Base-by-base conservation (phyloP, 2,888 invertebrate species). In the Heliconius aoede region DNA sequence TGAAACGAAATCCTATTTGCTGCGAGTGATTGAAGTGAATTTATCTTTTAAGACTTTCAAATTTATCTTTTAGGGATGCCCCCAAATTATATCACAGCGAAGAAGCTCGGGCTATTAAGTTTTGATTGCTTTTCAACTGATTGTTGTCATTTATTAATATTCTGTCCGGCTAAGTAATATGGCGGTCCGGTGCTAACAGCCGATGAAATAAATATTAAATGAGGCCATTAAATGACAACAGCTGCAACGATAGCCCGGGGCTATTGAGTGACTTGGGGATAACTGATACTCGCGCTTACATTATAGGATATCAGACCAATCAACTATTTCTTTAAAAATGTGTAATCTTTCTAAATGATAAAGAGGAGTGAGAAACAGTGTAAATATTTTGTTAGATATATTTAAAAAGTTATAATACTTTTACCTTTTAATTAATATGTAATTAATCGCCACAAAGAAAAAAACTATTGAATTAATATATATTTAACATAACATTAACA, bases 1-100 rank as follows among this genome's bases (percentile, higher is more conserved):
- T 92, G 91, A 92, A 92, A 93, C 89, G 91, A 90, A 93, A 93
- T 92, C 92, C 93, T 92, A 93, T 94, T 94, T 93, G 91, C 92
- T 89, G 87, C 89, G 89, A 90, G 88, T 93, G 94, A 94, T 93
- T 93, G 92, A 93, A 91, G 90, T 87, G 88, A 92, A 92, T 92
- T 92, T 93, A 92, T 93, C 92, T 92, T 94, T 91, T 90, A 89
- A 92, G 91, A 93, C 90, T 93, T 91, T 90, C 88, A 89, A 90
- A 91, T 91, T 90, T 91, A 91, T 91, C 91, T 91, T 91, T 88
- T 86, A 84, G 86, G 85, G 85, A 86, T 86, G 85, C 85, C 86
- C 85, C 85, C 83, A 84, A 86, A 88, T 89, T 87, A 89, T 89
- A 87, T 86, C 85, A 84, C 83, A 81, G 81, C 83, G 84, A 87